phyloP scores from a whole-genome alignment of 2,113 vertebrate species.

The Chaenogobius annularis region DNA sequence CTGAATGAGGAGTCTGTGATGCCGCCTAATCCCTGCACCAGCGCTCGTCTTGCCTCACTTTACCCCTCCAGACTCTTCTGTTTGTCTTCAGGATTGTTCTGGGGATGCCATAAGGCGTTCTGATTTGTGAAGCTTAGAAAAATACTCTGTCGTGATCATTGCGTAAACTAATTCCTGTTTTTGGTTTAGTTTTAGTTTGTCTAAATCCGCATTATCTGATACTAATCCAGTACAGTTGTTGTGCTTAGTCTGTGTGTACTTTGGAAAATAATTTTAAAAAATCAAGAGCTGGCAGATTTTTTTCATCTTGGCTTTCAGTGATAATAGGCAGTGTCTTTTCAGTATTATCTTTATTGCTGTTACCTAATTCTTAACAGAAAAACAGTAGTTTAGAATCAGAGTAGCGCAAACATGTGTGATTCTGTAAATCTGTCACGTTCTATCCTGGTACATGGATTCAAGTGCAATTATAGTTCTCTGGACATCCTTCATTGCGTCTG shows the following conservation, averaged over 20 bases:
- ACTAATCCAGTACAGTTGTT: conserved; percentile 4
- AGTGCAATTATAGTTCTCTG: conserved; percentile 1
- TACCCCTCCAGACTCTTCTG: conserved; percentile 20
- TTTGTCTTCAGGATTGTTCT: conserved; percentile 36
- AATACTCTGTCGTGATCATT: not conserved
- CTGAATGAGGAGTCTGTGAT: conserved; percentile 32
- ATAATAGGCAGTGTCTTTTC: not conserved
- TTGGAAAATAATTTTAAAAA: not conserved
- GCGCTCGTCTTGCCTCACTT: conserved; percentile 31
- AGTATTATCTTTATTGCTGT: not conserved
- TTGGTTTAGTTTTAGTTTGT: not conserved
- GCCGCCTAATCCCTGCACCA: conserved; percentile 39
- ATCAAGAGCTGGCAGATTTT: not conserved
- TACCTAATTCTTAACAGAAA: not conserved
- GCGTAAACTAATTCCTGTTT: not conserved
- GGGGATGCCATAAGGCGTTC: conserved; percentile 8
- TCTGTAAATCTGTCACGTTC: too few species aligned
- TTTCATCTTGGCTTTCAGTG: not conserved
- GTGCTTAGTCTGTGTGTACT: not conserved
- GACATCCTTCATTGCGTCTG: conserved; percentile 25
- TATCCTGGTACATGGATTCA: too few species aligned
- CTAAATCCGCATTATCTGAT: not conserved
- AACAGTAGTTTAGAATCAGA: not conserved
- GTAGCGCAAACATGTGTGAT: too few species aligned
- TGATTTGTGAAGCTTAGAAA: not conserved